Evolutionary conservation across 2,797 vertebrate species (phyloP).

Genomic region (Dromococcyx pavoninus): DNA sequence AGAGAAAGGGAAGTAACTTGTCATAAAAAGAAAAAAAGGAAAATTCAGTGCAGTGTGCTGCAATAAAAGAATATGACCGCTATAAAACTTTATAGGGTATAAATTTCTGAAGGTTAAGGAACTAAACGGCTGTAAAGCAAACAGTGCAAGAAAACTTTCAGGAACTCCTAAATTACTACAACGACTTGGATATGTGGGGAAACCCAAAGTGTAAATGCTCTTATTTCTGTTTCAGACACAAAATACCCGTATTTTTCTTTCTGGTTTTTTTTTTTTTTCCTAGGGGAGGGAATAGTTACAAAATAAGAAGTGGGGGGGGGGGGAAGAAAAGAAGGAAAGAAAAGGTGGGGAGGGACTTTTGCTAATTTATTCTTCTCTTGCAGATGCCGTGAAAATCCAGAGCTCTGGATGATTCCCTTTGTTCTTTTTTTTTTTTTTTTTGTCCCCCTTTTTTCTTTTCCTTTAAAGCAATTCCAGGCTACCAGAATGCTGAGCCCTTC

Average conservation of each 20-base stretch:
- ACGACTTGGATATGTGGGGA: conserved; percentile 51
- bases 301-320: too few relatives aligned
- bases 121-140: conserved; percentile 98
- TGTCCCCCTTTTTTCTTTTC: conserved; percentile 69
- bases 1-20: conserved; percentile 82
- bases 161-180: conserved; percentile 77
- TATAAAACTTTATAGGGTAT: conserved; percentile 99
- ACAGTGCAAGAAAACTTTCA: conserved; percentile 84
- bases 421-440: conserved; percentile 74
- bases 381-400: conserved; percentile 71
- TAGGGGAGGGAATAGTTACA: background rate
- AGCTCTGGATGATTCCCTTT: conserved; percentile 77
- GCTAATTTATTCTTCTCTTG: conserved; percentile 58
- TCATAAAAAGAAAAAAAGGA: conserved; percentile 83
- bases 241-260: background rate
- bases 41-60: conserved; percentile 87
- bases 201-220: background rate
- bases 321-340: background rate
- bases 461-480: conserved; percentile 68
- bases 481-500: conserved; percentile 72
- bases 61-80: conserved; percentile 99
- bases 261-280: background rate
- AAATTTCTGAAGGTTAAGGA: conserved; percentile 99
- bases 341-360: background rate
- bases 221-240: background rate